Base-by-base conservation (phyloP, 2,113 vertebrate genomes). In the Pyxicephalus adspersus region DNA sequence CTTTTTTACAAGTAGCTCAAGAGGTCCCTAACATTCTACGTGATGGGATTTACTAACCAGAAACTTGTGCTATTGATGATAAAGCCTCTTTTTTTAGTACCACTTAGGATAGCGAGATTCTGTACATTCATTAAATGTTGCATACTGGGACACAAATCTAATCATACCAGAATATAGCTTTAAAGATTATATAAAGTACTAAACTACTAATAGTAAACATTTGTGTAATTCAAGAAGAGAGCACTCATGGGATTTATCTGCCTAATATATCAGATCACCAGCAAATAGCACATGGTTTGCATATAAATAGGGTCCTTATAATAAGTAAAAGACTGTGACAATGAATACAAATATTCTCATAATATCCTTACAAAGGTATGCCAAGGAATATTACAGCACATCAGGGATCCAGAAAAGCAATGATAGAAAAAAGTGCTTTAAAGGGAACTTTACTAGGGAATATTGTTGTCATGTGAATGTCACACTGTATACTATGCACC, bases 331-430 rank as follows among this genome's bases (percentile, higher is more conserved):
- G 26, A 2, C 52, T 54, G 63, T 38, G 9, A 4, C 15, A 65
- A 5, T 22, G 18, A 52, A 77, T 55, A 19, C 54, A 52, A 77
- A n/a, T n/a, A n/a, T n/a, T n/a, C n/a, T 65, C 22, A 77, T 2
- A 25, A 9, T 20, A 29, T n/a, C 1, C 31, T 6, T 6, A 34
- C 31, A 34, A n/a, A 3, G 31, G 6, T 34, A 34, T 34, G 6
- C 6, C 31, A 34, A 34, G 31, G 6, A 34, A 34, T 34, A 34
- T 34, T 4, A 34, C 3, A 34, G 6, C 31, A 34, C 6, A 6
- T 34, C 31, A 34, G 31, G 6, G 31, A 34, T 4, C 31, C 31
- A 34, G 31, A 34, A 4, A 34, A 34, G 31, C 31, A 34, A 3
- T 6, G 28, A 51, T 28, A 58, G 19, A 66, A 11, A 51, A 31